Percentiles rank a stretch among this genome's conserved stretches.
Conservation (phyloP, 2,113 vertebrate species). For the Platichthys flesus region DNA sequence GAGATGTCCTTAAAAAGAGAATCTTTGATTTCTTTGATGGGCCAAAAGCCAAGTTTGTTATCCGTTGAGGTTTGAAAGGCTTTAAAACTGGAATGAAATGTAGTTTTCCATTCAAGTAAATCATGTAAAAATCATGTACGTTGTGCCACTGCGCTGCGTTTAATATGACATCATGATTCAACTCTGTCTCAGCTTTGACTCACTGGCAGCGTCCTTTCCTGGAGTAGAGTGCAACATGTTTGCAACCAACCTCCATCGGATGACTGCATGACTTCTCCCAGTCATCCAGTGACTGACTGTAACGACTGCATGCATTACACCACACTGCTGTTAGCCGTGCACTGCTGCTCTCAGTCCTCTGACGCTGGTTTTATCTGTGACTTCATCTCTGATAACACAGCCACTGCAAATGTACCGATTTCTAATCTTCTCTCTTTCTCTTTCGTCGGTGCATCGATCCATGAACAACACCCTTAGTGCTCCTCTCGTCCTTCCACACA, state of each 20-base stretch:
- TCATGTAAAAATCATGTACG: too few species aligned
- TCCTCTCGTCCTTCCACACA: background rate
- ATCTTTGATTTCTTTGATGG: too few species aligned
- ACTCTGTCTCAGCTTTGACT: too few species aligned
- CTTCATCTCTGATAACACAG: slow-evolving; percentile 1
- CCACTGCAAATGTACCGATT: slow-evolving; percentile 4
- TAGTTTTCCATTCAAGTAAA: too few species aligned
- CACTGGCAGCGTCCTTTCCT: background rate
- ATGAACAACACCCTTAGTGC: background rate
- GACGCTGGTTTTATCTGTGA: background rate
- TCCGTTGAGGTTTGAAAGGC: too few species aligned
- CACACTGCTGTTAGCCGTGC: background rate
- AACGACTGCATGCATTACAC: background rate
- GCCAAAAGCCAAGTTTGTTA: too few species aligned
- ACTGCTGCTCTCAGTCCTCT: background rate
- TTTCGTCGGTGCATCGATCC: background rate
- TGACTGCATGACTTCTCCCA: background rate
- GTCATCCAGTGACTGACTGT: background rate
- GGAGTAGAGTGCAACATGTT: background rate
- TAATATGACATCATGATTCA: too few species aligned
- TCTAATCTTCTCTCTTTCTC: background rate
- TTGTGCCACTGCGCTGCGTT: too few species aligned
- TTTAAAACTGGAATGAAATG: too few species aligned
- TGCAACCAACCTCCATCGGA: background rate
- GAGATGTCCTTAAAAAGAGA: too few species aligned